Percentiles rank a stretch among this genome's conserved stretches.
Evolutionary conservation across 2,888 invertebrate species (phyloP).

Genomic region (Macrophya alboannulata): DNA sequence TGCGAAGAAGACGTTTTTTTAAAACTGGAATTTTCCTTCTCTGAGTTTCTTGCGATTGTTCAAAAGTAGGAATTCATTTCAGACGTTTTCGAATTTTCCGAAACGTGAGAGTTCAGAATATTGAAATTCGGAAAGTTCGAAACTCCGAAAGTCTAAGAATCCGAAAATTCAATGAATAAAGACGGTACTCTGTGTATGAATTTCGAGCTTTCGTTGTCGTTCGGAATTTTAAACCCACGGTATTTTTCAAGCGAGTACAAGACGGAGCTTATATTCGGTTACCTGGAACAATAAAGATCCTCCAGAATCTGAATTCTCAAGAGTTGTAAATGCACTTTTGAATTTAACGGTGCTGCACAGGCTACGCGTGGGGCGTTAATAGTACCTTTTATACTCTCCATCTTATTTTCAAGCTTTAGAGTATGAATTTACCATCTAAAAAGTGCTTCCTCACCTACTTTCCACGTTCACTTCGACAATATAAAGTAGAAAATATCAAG

Average conservation of each 20-base stretch:
- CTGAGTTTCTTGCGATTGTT: too few species aligned
- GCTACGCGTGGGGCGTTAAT: background rate
- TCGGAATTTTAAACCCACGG: too few species aligned
- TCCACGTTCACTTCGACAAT: background rate
- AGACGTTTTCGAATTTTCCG: too few species aligned
- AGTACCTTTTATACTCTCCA: background rate
- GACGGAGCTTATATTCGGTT: background rate
- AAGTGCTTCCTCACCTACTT: conserved; percentile 54
- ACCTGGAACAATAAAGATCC: conserved; percentile 18
- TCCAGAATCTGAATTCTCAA: background rate
- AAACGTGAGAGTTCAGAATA: too few species aligned
- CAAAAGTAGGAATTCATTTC: too few species aligned
- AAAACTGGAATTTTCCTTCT: too few species aligned
- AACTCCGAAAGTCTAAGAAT: too few species aligned
- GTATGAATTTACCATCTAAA: conserved; percentile 45
- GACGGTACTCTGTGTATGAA: too few species aligned
- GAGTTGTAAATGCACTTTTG: conserved; percentile 2
- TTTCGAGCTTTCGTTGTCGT: too few species aligned
- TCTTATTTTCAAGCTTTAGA: background rate
- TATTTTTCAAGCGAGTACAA: background rate
- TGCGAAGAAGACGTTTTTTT: too few species aligned
- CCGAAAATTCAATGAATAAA: too few species aligned
- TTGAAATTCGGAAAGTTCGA: too few species aligned
- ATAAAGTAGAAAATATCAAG: background rate
- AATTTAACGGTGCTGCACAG: background rate